Base-by-base conservation (phyloP, 2,113 vertebrate genomes). In the Dipodomys spectabilis region DNA sequence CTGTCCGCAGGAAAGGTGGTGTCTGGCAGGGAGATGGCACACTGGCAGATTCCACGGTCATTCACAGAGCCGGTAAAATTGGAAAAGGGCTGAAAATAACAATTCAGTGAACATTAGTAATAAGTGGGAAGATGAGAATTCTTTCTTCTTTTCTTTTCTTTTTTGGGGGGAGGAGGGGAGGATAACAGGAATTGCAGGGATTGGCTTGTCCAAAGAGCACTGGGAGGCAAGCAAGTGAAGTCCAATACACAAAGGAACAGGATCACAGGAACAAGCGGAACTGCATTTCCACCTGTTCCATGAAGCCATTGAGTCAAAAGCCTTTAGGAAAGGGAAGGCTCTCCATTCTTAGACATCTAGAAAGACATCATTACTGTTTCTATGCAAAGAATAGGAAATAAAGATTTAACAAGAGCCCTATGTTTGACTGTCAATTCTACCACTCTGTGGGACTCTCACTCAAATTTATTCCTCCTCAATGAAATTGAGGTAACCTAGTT, bases 1-100 rank as follows among this genome's bases (percentile, higher is more conserved):
- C 97, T 98, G 83, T 97, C 92, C 62, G 96, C 98, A 0, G 98
- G 98, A 82, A 98, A 98, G 82, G 97, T 88, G 16, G 90, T 95
- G 13, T 98, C 98, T 0, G 98, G 98, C 74, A 98, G 67, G 65
- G 96, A 97, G 4, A 98, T 93, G 0, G 95, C 98, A 93, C 98
- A 98, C 57, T 97, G 97, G 77, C 98, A 98, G 2, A 35, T 96
- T 35, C 98, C 98, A 0, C 5, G n/a, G 0, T 97, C 93, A 91
- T 98, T 92, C 95, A 96, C 20, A 16, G 97, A 96, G 69, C 98
- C 98, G 0, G 96, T 95, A 75, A 98, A 96, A 0, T 98, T 98
- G 85, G 95, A 8, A 86, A 97, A 97, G 4, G 90, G 2, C 98
- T 98, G 97, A 13, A 96, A 97, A 90, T 32, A 67, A 95, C 96